Evolutionary conservation across 1,140 invertebrate genomes (phyloP), one percentile per base, ranked within the genome.

Genomic region (Dendrolimus kikuchii): DNA sequence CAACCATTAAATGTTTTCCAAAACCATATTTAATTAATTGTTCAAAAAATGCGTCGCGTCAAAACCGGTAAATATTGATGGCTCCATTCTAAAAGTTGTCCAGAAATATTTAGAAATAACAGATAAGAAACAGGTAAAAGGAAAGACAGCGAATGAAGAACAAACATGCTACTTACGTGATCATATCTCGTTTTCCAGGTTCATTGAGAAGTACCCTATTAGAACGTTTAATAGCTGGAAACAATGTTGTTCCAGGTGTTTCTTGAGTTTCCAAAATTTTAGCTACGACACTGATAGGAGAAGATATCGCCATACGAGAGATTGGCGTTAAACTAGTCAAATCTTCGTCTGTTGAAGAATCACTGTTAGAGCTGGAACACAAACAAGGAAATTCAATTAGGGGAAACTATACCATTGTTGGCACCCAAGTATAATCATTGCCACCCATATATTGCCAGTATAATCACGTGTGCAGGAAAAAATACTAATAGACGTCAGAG

Each of bases 291-390:
- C 62, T 62, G 7, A 73, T 51, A 2, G 77, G 77, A 0, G 81
- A 77, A 5, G 76, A 66, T 7, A 62, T 61, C 4, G 60, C 53
- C 42, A 74, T 71, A 5, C 81, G 74, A 4, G 77, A 64, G 49
- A 76, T 80, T 38, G 77, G 68, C 5, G 68, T 75, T 0, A 80
- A 81, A 46, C 64, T 80, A 1, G 79, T 81, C 9, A 88, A 64
- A 40, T 88, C 87, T 46, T 88, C 85, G 44, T 88, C 87, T 6
- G 81, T 77, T 2, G 87, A 86, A 0, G 85, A 85, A 46, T 81
- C 82, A 53, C 75, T 81, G 53, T 86, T 87, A 0, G 87, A 88
- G 68, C 87, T 88, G 62, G 7, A 45, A 8, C 6, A 45, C 23
- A 45, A 5, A n/a, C n/a, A n/a, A 5, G 7, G 5, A 6, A 9